Conservation (phyloP, 2,888 invertebrate genomes). For the Acleris holmiana region DNA sequence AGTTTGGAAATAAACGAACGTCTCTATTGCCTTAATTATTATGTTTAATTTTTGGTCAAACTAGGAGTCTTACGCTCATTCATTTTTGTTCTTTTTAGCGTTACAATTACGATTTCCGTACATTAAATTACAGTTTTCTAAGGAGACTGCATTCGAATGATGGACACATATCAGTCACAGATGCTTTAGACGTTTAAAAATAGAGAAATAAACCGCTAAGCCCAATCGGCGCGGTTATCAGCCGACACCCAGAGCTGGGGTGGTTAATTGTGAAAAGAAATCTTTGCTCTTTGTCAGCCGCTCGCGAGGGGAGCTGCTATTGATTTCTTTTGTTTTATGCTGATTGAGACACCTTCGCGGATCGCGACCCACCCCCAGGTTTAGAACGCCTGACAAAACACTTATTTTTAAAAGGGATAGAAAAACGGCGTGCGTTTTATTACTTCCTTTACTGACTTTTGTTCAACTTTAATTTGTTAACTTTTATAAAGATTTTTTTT, state of each 20-base stretch:
- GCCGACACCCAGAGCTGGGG: slow-evolving; percentile 74
- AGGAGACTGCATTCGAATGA: background rate
- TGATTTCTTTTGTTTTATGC: slow-evolving; percentile 85
- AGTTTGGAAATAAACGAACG: no score
- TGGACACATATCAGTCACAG: slow-evolving; percentile 14
- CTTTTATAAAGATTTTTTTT: no score
- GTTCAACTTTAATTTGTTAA: no score
- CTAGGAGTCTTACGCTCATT: no score
- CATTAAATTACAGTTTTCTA: background rate
- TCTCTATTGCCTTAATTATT: no score
- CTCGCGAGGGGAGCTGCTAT: slow-evolving; percentile 70
- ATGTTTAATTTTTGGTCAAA: no score
- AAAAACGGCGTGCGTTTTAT: slow-evolving; percentile 52
- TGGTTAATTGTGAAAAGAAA: slow-evolving; percentile 84
- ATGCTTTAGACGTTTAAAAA: slow-evolving; percentile 37
- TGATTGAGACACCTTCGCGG: slow-evolving; percentile 83
- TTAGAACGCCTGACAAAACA: slow-evolving; percentile 75
- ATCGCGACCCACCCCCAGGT: slow-evolving; percentile 61
- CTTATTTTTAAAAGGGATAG: slow-evolving; percentile 72
- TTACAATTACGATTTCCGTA: background rate
- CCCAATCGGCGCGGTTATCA: slow-evolving; percentile 72
- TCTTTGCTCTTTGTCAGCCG: slow-evolving; percentile 83
- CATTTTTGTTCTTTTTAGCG: no score
- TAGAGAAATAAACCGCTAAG: slow-evolving; percentile 56
- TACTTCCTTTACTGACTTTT: slow-evolving; percentile 46